These are phyloP conservation scores for Trialeurodes vaporariorum DNA, from an alignment of 1,140 invertebrate species.

Conservation along the genomic window DNA sequence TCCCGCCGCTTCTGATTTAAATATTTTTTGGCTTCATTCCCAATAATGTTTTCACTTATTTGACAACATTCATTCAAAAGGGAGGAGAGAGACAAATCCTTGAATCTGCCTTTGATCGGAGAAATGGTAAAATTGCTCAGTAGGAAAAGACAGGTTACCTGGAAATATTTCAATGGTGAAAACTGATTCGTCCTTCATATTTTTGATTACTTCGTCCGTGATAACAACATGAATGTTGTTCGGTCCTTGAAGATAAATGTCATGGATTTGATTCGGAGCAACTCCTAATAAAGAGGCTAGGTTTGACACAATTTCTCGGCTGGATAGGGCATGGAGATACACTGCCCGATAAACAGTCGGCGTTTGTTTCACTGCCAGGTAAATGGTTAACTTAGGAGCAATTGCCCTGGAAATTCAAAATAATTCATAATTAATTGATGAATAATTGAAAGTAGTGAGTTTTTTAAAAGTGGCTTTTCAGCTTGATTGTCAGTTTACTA, in stretches of 20 bases:
- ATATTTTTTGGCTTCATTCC: no score
- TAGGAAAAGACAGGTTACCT: conserved; percentile 26
- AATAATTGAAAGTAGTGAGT: no score
- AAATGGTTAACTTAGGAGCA: conserved; percentile 63
- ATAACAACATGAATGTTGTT: conserved; percentile 58
- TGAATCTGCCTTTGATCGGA: no score
- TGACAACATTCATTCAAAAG: no score
- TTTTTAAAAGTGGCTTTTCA: no score
- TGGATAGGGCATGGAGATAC: conserved; percentile 55
- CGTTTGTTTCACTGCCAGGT: conserved; percentile 54
- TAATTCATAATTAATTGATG: no score
- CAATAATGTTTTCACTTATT: no score
- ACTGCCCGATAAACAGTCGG: conserved; percentile 60
- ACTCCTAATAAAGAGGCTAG: conserved; percentile 46
- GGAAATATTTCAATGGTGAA: conserved; percentile 44
- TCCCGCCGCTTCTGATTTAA: no score
- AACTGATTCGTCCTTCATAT: conserved; percentile 51
- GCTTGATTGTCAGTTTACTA: no score
- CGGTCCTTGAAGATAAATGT: conserved; percentile 58
- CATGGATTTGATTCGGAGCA: conserved; percentile 42
- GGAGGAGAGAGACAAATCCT: no score
- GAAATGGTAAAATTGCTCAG: no score
- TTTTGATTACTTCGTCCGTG: conserved; percentile 57
- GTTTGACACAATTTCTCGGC: conserved; percentile 52
- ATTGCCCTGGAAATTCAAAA: conserved; percentile 52